These are phyloP conservation scores for Thereva unica DNA, from an alignment of 2,888 invertebrate species.

Conservation along the genomic window DNA sequence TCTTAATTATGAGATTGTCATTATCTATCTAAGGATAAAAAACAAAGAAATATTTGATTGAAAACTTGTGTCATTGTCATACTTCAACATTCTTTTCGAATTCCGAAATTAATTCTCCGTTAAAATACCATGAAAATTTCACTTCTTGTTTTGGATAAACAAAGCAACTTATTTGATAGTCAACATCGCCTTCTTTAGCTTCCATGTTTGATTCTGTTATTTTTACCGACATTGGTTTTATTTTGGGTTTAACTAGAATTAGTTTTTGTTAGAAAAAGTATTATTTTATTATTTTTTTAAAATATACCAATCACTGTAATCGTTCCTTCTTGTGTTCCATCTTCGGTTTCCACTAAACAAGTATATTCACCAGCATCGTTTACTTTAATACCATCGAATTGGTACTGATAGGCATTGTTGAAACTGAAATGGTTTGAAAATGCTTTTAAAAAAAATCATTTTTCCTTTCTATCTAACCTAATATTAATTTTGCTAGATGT, in stretches of 20 bases:
- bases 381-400: slow-evolving; percentile 48
- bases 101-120: slow-evolving; percentile 28
- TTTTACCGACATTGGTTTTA: slow-evolving; percentile 31
- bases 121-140: slow-evolving; percentile 36
- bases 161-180: slow-evolving; percentile 39
- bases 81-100: not conserved
- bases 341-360: slow-evolving; percentile 60
- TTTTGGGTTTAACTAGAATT: slow-evolving; percentile 36
- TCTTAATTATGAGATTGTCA: slow-evolving; percentile 37
- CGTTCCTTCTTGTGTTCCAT: slow-evolving; percentile 53
- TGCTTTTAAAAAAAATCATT: no score
- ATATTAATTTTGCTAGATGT: no score
- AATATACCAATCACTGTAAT: slow-evolving; percentile 35
- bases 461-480: no score
- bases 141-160: slow-evolving; percentile 19
- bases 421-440: slow-evolving; percentile 38
- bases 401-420: slow-evolving; percentile 32
- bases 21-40: slow-evolving; percentile 23
- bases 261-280: not conserved
- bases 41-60: not conserved
- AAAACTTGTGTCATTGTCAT: not conserved
- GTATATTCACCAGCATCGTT: slow-evolving; percentile 59
- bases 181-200: slow-evolving; percentile 36
- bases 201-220: slow-evolving; percentile 31
- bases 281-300: not conserved